phyloP scores from a whole-genome alignment of 2,888 invertebrate species.

The Phalangium opilio region DNA sequence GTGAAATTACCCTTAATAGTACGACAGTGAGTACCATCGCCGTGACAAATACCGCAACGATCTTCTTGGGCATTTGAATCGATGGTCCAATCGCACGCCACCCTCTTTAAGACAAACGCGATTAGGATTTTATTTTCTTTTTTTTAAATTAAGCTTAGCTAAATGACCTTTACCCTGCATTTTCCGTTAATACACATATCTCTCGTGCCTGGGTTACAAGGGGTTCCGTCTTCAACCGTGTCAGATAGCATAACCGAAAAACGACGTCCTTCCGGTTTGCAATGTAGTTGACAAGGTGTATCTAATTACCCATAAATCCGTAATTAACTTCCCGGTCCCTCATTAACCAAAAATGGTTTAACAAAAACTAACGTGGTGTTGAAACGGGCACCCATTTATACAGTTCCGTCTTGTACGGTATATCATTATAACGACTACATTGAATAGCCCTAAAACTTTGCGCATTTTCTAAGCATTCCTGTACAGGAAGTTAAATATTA shows the following conservation, averaged over 20 bases:
- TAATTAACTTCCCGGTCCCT: too few relatives aligned
- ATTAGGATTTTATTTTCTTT: neutral
- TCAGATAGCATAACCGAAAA: conserved; percentile 58
- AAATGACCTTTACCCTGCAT: conserved; percentile 45
- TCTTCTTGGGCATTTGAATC: conserved; percentile 65
- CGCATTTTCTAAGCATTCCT: conserved; percentile 49
- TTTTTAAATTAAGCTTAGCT: neutral
- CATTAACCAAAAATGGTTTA: too few relatives aligned
- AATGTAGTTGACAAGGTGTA: conserved; percentile 58
- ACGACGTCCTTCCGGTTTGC: conserved; percentile 56
- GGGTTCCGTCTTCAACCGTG: conserved; percentile 65
- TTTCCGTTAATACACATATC: conserved; percentile 68
- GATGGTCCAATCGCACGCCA: conserved; percentile 81
- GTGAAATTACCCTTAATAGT: conserved; percentile 46
- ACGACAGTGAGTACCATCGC: conserved; percentile 63
- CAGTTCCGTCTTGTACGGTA: conserved; percentile 37
- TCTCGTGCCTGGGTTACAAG: conserved; percentile 61
- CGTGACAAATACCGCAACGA: conserved; percentile 70
- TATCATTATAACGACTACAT: conserved; percentile 53
- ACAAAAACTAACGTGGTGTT: conserved; percentile 29
- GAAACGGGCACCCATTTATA: conserved; percentile 38
- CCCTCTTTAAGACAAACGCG: conserved; percentile 43
- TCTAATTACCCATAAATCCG: too few relatives aligned
- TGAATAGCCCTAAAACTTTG: conserved; percentile 60
- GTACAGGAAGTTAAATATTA: conserved; percentile 13